Evolutionary conservation across 2,888 invertebrate species (phyloP).

Genomic region (Timema podura): DNA sequence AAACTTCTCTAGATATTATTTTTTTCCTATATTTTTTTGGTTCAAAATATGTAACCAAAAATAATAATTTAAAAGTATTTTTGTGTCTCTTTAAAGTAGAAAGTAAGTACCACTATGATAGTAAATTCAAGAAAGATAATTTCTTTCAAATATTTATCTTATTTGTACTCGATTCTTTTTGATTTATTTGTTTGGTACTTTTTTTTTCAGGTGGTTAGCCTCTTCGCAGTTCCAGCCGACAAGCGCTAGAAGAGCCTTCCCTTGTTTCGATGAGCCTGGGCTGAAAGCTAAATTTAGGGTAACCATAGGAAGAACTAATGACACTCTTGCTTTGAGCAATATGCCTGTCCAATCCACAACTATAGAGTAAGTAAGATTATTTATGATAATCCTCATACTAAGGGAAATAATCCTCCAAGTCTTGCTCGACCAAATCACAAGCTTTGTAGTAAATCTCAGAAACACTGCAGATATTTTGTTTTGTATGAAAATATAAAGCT

Average conservation of each 20-base stretch:
- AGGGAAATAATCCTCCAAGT: too few species aligned
- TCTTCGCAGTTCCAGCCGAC: conserved; percentile 3
- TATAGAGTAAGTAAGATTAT: not conserved
- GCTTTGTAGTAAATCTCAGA: too few species aligned
- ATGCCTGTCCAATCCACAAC: not conserved
- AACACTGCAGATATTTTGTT: too few species aligned
- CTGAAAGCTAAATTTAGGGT: conserved; percentile 1
- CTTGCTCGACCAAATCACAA: too few species aligned
- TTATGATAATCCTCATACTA: too few species aligned
- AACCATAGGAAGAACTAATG: not conserved
- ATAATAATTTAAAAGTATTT: not conserved
- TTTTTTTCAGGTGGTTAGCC: conserved; percentile 5
- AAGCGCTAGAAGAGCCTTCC: conserved; percentile 3
- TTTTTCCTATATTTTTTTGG: too few species aligned
- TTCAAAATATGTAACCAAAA: not conserved
- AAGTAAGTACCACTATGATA: not conserved
- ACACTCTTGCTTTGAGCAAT: not conserved
- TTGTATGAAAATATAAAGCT: too few species aligned
- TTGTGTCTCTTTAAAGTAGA: not conserved
- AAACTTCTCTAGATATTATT: too few species aligned
- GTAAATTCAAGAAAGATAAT: not conserved
- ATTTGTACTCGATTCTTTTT: not conserved
- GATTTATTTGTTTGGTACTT: not conserved
- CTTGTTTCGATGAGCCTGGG: conserved; percentile 7
- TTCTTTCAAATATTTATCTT: not conserved